Base-by-base conservation (phyloP, 2,888 invertebrate genomes). In the Eurytoma adleriae region DNA sequence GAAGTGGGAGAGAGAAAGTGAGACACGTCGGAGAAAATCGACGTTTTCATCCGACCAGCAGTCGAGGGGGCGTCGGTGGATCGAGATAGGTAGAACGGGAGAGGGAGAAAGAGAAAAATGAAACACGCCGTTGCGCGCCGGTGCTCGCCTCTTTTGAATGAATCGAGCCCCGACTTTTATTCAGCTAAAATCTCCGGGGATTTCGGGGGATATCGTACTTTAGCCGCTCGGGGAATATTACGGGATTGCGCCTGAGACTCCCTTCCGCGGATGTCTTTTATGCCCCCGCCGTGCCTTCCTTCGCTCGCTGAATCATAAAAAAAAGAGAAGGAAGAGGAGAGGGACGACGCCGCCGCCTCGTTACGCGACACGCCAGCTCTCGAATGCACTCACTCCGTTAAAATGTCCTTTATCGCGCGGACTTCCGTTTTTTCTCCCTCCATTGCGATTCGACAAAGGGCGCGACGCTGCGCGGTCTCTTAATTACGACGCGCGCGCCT, bases 171-270 rank as follows among this genome's bases (percentile, higher is more conserved):
- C 84, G 84, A 87, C 85, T 86, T 86, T 88, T 87, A 88, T 88
- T 87, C 85, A 86, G 85, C 85, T 84, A 85, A 86, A 85, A 87
- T 86, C 88, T 86, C 87, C 78, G 78, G 87, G 87, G 88, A 88
- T 88, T 85, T 86, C 84, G 85, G 84, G 82, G 85, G 40, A 40
- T 40, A 85, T 84, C 85, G 87, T 85, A 85, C 85, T 85, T 85
- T 86, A 85, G 86, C 81, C 83, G 74, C 80, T 68, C 74, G 86
- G 86, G 40, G 86, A 86, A 86, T 88, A 88, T 88, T 87, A 88
- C 85, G 87, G 87, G 88, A 88, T 88, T 88, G 87, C 87, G 82
- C 80, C 27, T 27, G 24, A 70, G 56, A 40, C 40, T 40, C 40
- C 75, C 61, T 62, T 64, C 50, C 14, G 69, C 66, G 79, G 73